These are phyloP conservation scores for Halictus quadricinctus DNA, from an alignment of 2,888 invertebrate species.

Conservation along the genomic window DNA sequence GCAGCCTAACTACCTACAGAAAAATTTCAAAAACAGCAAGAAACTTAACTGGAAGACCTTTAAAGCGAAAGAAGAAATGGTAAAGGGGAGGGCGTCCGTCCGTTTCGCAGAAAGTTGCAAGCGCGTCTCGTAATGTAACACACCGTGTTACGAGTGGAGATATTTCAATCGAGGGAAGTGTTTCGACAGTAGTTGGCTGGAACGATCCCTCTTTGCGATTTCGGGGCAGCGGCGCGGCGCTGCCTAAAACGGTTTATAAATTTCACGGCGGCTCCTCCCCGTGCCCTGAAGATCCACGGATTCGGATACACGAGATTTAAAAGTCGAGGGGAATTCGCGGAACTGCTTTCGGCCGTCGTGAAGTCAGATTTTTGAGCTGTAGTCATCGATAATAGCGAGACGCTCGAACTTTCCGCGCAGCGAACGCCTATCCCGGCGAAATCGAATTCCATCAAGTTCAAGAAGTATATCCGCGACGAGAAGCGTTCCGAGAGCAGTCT, in stretches of 20 bases:
- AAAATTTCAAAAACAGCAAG: background rate
- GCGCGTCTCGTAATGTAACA: constrained; percentile 1
- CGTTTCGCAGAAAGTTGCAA: background rate
- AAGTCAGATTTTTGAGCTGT: constrained; percentile 60
- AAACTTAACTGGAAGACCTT: background rate
- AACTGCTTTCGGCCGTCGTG: constrained; percentile 30
- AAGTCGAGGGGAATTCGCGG: constrained; percentile 28
- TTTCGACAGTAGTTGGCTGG: background rate
- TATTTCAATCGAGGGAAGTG: constrained; percentile 15
- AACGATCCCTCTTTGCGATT: constrained; percentile 29
- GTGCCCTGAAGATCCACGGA: constrained; percentile 33
- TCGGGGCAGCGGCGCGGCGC: background rate
- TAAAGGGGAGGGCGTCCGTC: background rate
- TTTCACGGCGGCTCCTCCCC: background rate
- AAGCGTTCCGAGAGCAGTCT: constrained; percentile 52
- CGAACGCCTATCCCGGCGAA: constrained; percentile 50
- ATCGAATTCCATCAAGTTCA: constrained; percentile 65
- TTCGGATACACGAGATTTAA: constrained; percentile 32
- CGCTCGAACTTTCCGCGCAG: constrained; percentile 38
- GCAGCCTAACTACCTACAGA: background rate
- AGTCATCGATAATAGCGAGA: constrained; percentile 54
- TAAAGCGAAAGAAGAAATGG: background rate
- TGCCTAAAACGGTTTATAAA: constrained; percentile 15
- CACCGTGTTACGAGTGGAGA: background rate
- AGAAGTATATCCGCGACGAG: constrained; percentile 60